These are phyloP conservation scores for Microplitis deprimator DNA, from an alignment of 2,888 invertebrate genomes.

Conservation along the genomic window DNA sequence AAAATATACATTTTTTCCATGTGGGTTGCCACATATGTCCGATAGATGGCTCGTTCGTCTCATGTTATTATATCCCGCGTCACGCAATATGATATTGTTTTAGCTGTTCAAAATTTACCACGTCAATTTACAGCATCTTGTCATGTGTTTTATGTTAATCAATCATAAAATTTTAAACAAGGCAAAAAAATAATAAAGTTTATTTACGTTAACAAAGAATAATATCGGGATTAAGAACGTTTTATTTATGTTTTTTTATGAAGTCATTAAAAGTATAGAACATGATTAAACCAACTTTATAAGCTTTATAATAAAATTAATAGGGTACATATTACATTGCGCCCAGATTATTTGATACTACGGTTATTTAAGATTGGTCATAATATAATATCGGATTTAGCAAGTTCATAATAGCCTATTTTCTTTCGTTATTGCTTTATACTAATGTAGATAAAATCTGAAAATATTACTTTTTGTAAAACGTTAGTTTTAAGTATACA, in stretches of 20 bases:
- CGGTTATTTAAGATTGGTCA: conserved; percentile 10
- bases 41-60: no score
- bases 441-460: neutral
- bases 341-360: conserved; percentile 3
- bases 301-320: neutral
- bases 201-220: neutral
- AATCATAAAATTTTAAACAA: no score
- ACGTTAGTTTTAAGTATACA: neutral
- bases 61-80: no score
- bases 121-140: no score
- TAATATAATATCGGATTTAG: neutral
- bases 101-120: no score
- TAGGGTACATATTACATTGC: neutral
- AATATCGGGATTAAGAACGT: neutral
- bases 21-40: no score
- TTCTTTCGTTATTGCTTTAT: neutral
- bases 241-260: neutral
- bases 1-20: no score
- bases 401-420: conserved; percentile 12
- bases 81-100: no score
- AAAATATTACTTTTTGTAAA: neutral
- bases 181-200: no score
- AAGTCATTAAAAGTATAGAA: no score
- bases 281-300: neutral
- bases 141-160: no score